Evolutionary conservation across 2,888 invertebrate genomes (phyloP).

Genomic region (Antheraea yamamai): DNA sequence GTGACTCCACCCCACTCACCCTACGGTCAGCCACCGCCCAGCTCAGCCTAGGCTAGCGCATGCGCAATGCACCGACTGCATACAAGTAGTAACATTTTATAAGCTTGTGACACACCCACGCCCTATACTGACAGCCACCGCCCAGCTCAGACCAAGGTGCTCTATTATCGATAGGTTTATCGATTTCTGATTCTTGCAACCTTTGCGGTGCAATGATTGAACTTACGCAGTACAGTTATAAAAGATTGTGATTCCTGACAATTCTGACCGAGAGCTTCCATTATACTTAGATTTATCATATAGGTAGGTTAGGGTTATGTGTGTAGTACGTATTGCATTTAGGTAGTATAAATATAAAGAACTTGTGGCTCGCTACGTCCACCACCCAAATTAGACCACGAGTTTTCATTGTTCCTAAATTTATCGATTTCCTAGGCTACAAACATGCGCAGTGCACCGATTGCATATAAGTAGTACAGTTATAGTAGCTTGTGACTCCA

Average conservation of each 20-base stretch:
- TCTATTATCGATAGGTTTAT: not conserved
- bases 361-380: too few species aligned
- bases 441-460: not conserved
- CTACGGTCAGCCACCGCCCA: too few species aligned
- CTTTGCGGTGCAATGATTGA: too few species aligned
- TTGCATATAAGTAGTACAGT: too few species aligned
- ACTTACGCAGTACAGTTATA: not conserved
- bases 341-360: not conserved
- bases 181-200: not conserved
- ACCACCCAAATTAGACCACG: not conserved
- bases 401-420: not conserved
- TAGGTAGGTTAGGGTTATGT: not conserved
- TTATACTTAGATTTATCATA: too few species aligned
- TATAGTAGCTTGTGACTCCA: too few species aligned
- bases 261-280: too few species aligned
- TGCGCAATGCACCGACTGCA: not conserved
- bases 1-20: too few species aligned
- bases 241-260: not conserved
- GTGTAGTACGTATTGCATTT: not conserved
- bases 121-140: too few species aligned
- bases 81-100: not conserved
- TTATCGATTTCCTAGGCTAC: not conserved
- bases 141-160: not conserved
- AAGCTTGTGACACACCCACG: not conserved
- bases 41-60: not conserved